Conservation (phyloP, 1,140 invertebrate genomes). For the Zaprionus taronus region DNA sequence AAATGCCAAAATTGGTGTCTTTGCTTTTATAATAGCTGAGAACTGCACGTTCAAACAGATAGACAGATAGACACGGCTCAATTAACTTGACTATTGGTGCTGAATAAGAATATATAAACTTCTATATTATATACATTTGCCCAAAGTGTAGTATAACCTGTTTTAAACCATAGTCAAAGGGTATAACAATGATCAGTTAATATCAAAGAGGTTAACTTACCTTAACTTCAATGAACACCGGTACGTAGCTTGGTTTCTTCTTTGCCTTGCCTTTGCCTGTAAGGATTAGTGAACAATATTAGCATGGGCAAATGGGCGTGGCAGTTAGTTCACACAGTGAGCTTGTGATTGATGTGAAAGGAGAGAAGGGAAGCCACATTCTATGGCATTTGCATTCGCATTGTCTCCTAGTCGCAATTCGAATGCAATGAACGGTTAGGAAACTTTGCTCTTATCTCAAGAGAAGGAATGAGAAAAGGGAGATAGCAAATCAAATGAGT, state of each 20-base stretch:
- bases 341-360: conserved; percentile 64
- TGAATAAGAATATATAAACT: too few species aligned
- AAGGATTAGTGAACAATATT: conserved; percentile 42
- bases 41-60: too few species aligned
- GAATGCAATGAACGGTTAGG: conserved; percentile 75
- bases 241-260: conserved; percentile 55
- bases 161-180: not conserved
- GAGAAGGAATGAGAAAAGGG: not conserved
- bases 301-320: conserved; percentile 50
- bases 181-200: not conserved
- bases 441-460: conserved; percentile 71
- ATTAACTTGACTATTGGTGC: too few species aligned
- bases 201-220: conserved; percentile 48
- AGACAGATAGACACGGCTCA: too few species aligned
- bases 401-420: conserved; percentile 53
- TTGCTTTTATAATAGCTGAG: too few species aligned
- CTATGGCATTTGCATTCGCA: conserved; percentile 62
- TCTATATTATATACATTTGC: too few species aligned
- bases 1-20: too few species aligned
- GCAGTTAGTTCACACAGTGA: conserved; percentile 44
- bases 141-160: too few species aligned
- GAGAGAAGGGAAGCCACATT: conserved; percentile 30
- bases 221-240: conserved; percentile 81
- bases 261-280: conserved; percentile 55
- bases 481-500: conserved; percentile 70